Conservation (phyloP, 2,888 invertebrate species). For the Brenthis hecate region DNA sequence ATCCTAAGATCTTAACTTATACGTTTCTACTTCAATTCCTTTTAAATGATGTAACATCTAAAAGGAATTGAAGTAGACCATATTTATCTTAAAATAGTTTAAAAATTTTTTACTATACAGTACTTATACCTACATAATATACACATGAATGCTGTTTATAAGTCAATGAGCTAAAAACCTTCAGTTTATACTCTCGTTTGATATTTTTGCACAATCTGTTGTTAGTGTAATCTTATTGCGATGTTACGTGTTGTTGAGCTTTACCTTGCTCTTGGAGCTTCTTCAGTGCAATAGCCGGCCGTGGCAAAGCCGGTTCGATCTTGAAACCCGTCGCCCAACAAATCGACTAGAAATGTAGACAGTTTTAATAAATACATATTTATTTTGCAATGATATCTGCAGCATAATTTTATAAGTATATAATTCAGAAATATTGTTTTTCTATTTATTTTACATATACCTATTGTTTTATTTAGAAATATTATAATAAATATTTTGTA, state of each 20-base stretch:
- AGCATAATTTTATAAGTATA: no score
- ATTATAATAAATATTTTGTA: no score
- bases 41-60: no score
- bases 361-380: background rate
- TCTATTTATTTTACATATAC: no score
- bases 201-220: constrained; percentile 13
- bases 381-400: background rate
- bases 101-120: no score
- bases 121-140: background rate
- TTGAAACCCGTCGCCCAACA: constrained; percentile 28
- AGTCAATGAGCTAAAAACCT: background rate
- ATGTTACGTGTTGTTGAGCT: constrained; percentile 49
- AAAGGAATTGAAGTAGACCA: no score
- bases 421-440: no score
- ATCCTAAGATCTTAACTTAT: no score
- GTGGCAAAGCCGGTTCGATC: constrained; percentile 45
- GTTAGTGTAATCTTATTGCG: constrained; percentile 24
- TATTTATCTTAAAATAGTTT: no score
- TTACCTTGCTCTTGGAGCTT: constrained; percentile 69
- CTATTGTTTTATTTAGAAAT: no score
- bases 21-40: no score
- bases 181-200: background rate
- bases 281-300: constrained; percentile 72
- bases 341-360: constrained; percentile 14
- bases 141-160: background rate